Base-by-base conservation (phyloP, 2,888 invertebrate genomes). In the Dendrolimus houi region DNA sequence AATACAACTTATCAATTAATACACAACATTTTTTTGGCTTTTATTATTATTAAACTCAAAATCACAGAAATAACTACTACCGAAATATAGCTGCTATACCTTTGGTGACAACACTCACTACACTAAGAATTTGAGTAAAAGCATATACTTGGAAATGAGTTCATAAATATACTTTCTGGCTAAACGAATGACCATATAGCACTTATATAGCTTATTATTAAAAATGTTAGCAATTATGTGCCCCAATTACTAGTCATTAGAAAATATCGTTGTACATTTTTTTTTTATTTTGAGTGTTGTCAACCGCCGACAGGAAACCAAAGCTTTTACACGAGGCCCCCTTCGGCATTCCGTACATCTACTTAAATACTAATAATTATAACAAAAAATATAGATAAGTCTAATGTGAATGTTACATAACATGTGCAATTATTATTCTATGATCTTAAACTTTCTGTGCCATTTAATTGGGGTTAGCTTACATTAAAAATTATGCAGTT, bases 331-430 rank as follows among this genome's bases (percentile, higher is more conserved):
- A 64, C 71, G 76, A 81, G 83, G 81, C 78, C 79, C 80, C 80
- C 14, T 14, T 74, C 74, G 68, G 72, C 65, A 67, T 69, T 70
- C 71, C 76, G 12, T 47, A 79, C 75, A 62, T 65, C 80, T 85
- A 83, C 80, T 82, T 87, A 88, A 63, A 29, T 57, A 78, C 87
- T 87, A 87, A 72, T 75, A 47, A 47, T 29, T 29, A 70, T 85
- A 89, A 87, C 87, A 85, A 82, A 89, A 87, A 82, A 85, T 83
- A 88, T 86, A 89, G 86, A 85, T 85, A 80, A 85, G 78, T 86
- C 74, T 47, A 78, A 77, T 79, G 89, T 89, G 89, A 82, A 78
- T 74, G 75, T 79, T 87, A 85, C 79, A 77, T 89, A 89, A 89
- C 89, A 89, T 81, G 89, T 89, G 89, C 89, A 79, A 79, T 81